Evolutionary conservation across 2,113 vertebrate genomes (phyloP), one percentile per base, ranked within the genome.

Genomic region (Echinops telfairi): DNA sequence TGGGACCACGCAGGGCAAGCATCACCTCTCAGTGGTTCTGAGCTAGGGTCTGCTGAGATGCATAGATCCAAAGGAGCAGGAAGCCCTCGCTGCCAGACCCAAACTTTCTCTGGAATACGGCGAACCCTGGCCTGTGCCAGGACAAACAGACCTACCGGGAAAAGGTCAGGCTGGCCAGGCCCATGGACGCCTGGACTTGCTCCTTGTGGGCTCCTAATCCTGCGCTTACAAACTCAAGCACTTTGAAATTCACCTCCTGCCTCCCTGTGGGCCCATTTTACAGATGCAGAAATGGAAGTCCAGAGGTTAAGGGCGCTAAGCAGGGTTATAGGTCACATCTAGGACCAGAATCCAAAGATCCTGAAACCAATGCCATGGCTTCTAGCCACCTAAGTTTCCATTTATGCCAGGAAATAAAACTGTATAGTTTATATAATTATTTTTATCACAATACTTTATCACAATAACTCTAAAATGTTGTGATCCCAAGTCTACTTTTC

Each of bases 1-100:
- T 90, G 62, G 79, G 62, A 68, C 82, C 62, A 38, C 23, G 53
- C 25, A 58, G 8, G 2, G 1, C 43, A 82, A 58, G 40, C 90
- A 76, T 85, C 1, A 0, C 7, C 29, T 91, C 66, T 66, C 53
- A 68, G 53, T n/a, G 81, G 68, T 86, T 58, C 71, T 12, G 53
- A 90, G 60, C 75, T 20, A 38, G 70, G 66, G 80, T 76, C 90
- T 94, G 70, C 53, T 15, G 82, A 73, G 90, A 88, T 29, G 20
- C 9, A 25, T 15, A 71, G 86, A 80, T 66, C 36, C 47, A 14
- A 73, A 62, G 0, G 57, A 2, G 19, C 71, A 85, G 90, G 90
- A 93, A 85, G 33, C 78, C 19, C 23, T 16, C 53, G 60, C 58
- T 64, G 23, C 82, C 82, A n/a, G 58, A 68, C 15, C 25, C 66